phyloP scores from a whole-genome alignment of 37 sponge, comb jelly and placozoan genomes.

The Crambe crambe region DNA sequence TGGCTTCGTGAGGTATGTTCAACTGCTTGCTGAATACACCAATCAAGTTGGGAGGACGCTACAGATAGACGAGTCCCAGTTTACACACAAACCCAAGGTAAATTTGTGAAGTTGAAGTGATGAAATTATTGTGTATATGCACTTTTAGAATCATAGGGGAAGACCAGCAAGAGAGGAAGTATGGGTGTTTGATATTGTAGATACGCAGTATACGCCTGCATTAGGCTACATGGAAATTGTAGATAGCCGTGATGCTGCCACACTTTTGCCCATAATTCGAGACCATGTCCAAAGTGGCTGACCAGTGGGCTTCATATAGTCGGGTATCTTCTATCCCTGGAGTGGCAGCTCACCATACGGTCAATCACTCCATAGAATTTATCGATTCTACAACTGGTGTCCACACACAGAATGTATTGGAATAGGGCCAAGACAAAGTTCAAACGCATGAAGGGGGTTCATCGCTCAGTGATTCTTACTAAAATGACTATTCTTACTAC shows the following conservation, averaged over 20 bases:
- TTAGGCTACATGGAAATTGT: slow-evolving; percentile 76
- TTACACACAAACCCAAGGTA: slow-evolving; percentile 59
- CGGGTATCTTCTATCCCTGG: slow-evolving; percentile 22
- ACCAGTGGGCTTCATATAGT: slow-evolving; percentile 66
- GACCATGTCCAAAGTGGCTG: slow-evolving; percentile 49
- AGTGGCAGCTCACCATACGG: slow-evolving; percentile 42
- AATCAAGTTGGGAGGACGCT: too few species aligned
- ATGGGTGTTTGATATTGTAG: slow-evolving; percentile 79
- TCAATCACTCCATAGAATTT: slow-evolving; percentile 66
- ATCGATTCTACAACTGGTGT: slow-evolving; percentile 56
- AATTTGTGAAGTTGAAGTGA: background rate
- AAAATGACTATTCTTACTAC: too few species aligned
- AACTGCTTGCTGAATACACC: too few species aligned
- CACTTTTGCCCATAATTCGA: slow-evolving; percentile 68
- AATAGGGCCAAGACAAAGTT: slow-evolving; percentile 56
- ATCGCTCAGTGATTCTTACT: too few species aligned
- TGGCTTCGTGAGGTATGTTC: slow-evolving; percentile 60
- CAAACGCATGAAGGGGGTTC: slow-evolving; percentile 66
- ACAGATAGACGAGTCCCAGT: slow-evolving; percentile 61
- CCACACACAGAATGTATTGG: slow-evolving; percentile 72
- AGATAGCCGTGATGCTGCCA: slow-evolving; percentile 37
- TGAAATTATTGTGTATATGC: background rate
- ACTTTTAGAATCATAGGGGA: slow-evolving; percentile 46
- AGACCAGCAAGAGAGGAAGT: slow-evolving; percentile 24
- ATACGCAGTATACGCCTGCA: slow-evolving; percentile 38